Percentiles rank a stretch among this genome's conserved stretches.
These are phyloP conservation scores for Acromyrmex echinatior DNA, from an alignment of 1,140 invertebrate genomes.

Conservation along the genomic window DNA sequence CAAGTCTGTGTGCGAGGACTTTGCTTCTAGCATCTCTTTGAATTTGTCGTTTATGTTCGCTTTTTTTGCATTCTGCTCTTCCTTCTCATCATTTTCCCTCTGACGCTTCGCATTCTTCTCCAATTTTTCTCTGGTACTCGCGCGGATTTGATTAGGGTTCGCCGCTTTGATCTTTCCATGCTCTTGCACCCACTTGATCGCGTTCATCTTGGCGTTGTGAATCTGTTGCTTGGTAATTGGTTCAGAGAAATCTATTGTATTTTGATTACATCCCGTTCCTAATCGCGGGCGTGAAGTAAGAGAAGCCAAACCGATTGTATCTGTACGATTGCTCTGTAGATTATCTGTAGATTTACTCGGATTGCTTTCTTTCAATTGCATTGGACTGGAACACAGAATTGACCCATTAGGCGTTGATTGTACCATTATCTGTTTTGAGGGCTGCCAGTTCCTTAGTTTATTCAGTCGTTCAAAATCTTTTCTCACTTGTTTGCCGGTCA, in stretches of 20 bases:
- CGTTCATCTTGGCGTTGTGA: conserved; percentile 89
- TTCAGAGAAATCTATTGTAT: conserved; percentile 89
- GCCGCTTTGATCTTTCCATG: conserved; percentile 89
- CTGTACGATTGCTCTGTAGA: background rate
- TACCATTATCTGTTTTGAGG: conserved; percentile 26
- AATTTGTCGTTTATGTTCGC: conserved; percentile 89
- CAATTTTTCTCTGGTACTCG: conserved; percentile 87
- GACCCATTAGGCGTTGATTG: conserved; percentile 32
- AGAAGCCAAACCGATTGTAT: background rate
- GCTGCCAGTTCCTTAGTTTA: conserved; percentile 84
- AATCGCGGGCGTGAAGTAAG: conserved; percentile 75
- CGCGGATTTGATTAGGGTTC: conserved; percentile 90
- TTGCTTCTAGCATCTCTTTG: conserved; percentile 92
- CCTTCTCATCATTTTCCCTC: conserved; percentile 84
- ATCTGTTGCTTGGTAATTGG: conserved; percentile 87
- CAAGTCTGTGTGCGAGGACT: conserved; percentile 92
- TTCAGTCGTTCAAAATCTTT: conserved; percentile 89
- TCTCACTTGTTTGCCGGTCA: conserved; percentile 87
- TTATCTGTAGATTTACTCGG: conserved; percentile 3
- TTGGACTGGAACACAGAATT: conserved; percentile 19
- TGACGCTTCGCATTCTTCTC: conserved; percentile 86
- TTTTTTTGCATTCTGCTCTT: conserved; percentile 84
- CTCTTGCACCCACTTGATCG: conserved; percentile 89
- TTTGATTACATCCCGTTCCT: conserved; percentile 81
- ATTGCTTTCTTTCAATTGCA: conserved; percentile 13